These are phyloP conservation scores for Hoplostethus atlanticus DNA, from an alignment of 2,797 vertebrate genomes.

Conservation along the genomic window DNA sequence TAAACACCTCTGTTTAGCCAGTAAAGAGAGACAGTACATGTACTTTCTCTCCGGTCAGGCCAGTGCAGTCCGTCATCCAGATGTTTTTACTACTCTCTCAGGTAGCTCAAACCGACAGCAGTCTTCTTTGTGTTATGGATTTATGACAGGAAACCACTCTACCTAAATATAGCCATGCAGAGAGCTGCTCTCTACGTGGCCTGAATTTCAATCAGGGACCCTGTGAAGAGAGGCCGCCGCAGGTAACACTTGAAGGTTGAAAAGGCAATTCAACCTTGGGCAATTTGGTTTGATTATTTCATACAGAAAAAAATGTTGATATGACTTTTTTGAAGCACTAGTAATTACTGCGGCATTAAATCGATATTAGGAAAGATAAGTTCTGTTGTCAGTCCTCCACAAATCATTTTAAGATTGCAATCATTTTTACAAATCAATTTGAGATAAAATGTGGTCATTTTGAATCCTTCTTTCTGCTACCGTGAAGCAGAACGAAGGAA, in stretches of 20 bases:
- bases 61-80: constrained; percentile 48
- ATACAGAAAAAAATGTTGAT: too few relatives aligned
- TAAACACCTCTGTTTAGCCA: constrained; percentile 34
- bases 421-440: not conserved
- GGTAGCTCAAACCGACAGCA: constrained; percentile 70
- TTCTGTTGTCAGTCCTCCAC: constrained; percentile 17
- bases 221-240: constrained; percentile 36
- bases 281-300: constrained; percentile 15
- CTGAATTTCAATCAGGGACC: constrained; percentile 67
- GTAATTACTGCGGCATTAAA: constrained; percentile 4
- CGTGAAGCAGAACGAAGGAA: constrained; percentile 28
- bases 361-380: constrained; percentile 12
- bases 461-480: constrained; percentile 5
- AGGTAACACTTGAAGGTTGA: constrained; percentile 33
- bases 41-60: constrained; percentile 42
- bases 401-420: constrained; percentile 18
- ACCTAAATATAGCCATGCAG: constrained; percentile 71
- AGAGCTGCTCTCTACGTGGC: constrained; percentile 49
- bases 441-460: constrained; percentile 2
- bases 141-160: constrained; percentile 71
- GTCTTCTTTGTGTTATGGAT: constrained; percentile 69
- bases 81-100: constrained; percentile 65
- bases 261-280: not conserved
- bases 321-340: constrained; percentile 27
- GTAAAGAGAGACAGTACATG: constrained; percentile 20